Base-by-base conservation (phyloP, 1,140 invertebrate species). In the Drosophila watanabei region DNA sequence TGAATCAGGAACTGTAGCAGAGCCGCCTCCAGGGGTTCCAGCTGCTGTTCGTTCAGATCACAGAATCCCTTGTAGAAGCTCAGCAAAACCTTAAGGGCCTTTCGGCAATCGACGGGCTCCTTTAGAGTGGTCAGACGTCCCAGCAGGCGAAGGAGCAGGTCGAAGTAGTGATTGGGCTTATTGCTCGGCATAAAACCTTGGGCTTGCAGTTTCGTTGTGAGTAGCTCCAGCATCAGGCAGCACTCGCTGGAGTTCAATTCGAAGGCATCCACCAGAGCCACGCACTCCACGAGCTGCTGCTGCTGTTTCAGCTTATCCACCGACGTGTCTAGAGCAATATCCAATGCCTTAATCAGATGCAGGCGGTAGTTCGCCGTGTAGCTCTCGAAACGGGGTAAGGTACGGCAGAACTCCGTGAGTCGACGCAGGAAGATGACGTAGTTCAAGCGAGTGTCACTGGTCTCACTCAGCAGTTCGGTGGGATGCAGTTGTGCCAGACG, bases 1-100 rank as follows among this genome's bases (percentile, higher is more conserved):
- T 92, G 93, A 43, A 93, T 76, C 32, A 96, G 93, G 90, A 95
- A 96, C 59, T 93, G 80, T 39, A 94, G 80, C 10, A 96, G 85
- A 43, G 93, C 80, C 14, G 82, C 86, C 83, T 96, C 95, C 84
- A 96, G 93, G 24, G 91, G 86, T 8, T 94, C 93, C 46, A 95
- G 82, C 72, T 94, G 94, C 8, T 93, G 82, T 28, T 93, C 92
- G 48, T 52, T 80, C 14, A 64, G 24, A 4, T 79, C 32, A 54
- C 69, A 54, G 60, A 82, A 75, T 37, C 80, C 28, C 18, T 30
- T 63, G 70, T 93, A 77, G 66, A 66, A 73, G 41, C 9, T 9
- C 1, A 65, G 70, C 18, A 93, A 54, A 13, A 80, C 60, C 7
- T 51, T 49, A 0, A 93, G 54, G 35, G 80, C 49, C 16, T 82